Evolutionary conservation across 1,140 invertebrate species (phyloP).

Genomic region (Drosophila arizonae): DNA sequence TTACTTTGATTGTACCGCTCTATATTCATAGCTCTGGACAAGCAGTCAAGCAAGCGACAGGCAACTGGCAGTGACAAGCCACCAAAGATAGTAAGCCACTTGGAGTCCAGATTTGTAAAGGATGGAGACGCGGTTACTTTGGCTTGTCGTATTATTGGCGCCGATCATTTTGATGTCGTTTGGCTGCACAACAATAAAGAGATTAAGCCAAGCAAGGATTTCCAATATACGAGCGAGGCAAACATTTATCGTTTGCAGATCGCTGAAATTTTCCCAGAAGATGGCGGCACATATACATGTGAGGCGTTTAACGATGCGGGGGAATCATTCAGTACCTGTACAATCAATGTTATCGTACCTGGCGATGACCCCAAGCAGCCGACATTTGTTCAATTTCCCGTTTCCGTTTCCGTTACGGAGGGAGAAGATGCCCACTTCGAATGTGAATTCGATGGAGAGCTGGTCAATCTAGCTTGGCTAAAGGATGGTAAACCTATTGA

Average conservation of each 20-base stretch:
- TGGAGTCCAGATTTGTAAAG: slow-evolving; percentile 90
- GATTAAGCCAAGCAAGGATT: slow-evolving; percentile 98
- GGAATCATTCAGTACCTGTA: slow-evolving; percentile 95
- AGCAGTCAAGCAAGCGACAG: slow-evolving; percentile 84
- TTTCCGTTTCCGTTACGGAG: slow-evolving; percentile 92
- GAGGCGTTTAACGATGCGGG: slow-evolving; percentile 98
- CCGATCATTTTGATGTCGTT: slow-evolving; percentile 94
- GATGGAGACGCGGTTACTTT: slow-evolving; percentile 94
- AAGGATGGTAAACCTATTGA: slow-evolving; percentile 95
- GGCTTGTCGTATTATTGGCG: slow-evolving; percentile 93
- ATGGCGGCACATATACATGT: slow-evolving; percentile 95
- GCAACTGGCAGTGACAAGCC: slow-evolving; percentile 86
- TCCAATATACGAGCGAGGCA: slow-evolving; percentile 95
- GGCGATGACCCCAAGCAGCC: slow-evolving; percentile 93
- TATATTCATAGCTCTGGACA: slow-evolving; percentile 85
- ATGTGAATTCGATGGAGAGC: slow-evolving; percentile 82
- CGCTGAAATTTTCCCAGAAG: slow-evolving; percentile 96
- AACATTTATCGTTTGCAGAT: slow-evolving; percentile 96
- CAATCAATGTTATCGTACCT: slow-evolving; percentile 92
- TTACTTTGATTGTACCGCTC: background rate
- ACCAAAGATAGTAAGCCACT: slow-evolving; percentile 92
- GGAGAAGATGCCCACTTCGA: slow-evolving; percentile 90
- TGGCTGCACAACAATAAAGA: slow-evolving; percentile 99
- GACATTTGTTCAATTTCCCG: slow-evolving; percentile 94
- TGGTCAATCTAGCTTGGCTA: slow-evolving; percentile 89